Evolutionary conservation across 2,797 vertebrate species (phyloP).

Genomic region (Coluber constrictor): DNA sequence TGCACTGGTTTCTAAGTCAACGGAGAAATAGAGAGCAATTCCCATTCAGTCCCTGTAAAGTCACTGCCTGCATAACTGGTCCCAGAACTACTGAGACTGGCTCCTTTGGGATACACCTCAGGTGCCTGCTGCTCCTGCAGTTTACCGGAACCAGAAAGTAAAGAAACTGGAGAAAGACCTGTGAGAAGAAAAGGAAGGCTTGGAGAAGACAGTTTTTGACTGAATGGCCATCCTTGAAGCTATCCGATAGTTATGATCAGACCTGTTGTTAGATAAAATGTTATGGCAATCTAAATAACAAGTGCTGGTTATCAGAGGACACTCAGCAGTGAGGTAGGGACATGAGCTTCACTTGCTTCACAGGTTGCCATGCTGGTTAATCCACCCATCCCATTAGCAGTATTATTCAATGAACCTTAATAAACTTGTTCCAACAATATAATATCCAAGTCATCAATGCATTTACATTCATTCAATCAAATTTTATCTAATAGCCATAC

Average conservation of each 20-base stretch:
- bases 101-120: slow-evolving; percentile 33
- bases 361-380: not conserved
- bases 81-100: slow-evolving; percentile 36
- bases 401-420: not conserved
- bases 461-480: not conserved
- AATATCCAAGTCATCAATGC: not conserved
- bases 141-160: slow-evolving; percentile 41
- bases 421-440: not conserved
- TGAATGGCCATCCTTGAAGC: not conserved
- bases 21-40: slow-evolving; percentile 40
- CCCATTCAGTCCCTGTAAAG: slow-evolving; percentile 44
- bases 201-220: not conserved
- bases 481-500: not conserved
- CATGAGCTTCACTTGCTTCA: not conserved
- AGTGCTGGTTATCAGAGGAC: not conserved
- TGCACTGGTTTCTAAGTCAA: slow-evolving; percentile 42
- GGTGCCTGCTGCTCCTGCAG: slow-evolving; percentile 35
- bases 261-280: not conserved
- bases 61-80: slow-evolving; percentile 39
- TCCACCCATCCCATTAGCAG: not conserved
- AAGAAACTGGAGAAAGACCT: slow-evolving; percentile 7
- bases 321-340: not conserved
- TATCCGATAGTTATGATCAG: not conserved
- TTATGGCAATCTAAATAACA: not conserved
- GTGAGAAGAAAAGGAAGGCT: not conserved